Conservation (phyloP, 2,113 vertebrate genomes). For the mouse (Mus musculus) region DNA sequence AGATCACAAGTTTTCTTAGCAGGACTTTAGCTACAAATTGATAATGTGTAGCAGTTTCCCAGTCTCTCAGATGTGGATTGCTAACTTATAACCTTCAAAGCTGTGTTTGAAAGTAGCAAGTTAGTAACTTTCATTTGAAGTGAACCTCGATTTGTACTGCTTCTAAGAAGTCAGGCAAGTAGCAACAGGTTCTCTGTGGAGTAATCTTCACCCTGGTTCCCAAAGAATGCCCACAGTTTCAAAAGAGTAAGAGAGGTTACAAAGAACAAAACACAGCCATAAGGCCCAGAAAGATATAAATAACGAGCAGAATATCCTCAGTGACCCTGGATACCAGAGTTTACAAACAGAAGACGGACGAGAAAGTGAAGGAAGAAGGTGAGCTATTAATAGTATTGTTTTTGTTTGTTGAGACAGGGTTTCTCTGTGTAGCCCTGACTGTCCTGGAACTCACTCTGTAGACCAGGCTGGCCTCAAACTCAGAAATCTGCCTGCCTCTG, state of each 20-base stretch:
- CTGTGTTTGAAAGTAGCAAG: slow-evolving; percentile 11
- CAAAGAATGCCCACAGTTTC: not conserved
- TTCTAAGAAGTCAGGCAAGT: not conserved
- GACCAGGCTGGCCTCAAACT: no score
- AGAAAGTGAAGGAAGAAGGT: not conserved
- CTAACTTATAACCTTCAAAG: not conserved
- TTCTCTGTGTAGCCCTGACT: no score
- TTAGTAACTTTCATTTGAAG: slow-evolving; percentile 7
- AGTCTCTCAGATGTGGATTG: not conserved
- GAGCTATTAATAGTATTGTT: not conserved
- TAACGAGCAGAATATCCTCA: not conserved
- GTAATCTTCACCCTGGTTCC: not conserved
- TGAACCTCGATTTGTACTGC: not conserved
- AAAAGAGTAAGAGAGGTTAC: not conserved
- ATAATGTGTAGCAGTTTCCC: not conserved
- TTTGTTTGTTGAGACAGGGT: no score
- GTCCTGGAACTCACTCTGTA: no score
- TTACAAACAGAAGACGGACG: not conserved
- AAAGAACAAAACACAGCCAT: not conserved
- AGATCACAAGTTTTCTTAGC: not conserved
- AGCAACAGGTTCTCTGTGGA: not conserved
- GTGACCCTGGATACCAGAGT: not conserved
- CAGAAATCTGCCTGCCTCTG: no score
- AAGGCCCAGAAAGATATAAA: not conserved
- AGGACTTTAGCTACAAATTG: not conserved